phyloP scores from a whole-genome alignment of 2,888 invertebrate genomes.

The Nematopogon swammerdamellus region DNA sequence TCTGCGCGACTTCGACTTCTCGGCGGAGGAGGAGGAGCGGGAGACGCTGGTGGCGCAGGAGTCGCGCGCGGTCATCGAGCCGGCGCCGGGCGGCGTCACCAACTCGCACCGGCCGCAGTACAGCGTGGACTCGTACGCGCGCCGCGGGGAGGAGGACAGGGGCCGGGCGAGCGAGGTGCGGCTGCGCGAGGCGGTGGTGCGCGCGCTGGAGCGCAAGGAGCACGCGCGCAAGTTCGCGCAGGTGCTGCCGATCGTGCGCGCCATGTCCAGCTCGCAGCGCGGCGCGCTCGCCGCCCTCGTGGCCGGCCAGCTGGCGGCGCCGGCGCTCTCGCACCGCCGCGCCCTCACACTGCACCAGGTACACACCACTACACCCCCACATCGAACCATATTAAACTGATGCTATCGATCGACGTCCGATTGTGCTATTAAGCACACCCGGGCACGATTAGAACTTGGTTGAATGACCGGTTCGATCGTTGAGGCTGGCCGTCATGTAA shows the following conservation, averaged over 20 bases:
- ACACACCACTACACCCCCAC: constrained; percentile 8
- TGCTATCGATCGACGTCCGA: too few relatives aligned
- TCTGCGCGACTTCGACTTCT: constrained; percentile 31
- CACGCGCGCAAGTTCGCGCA: constrained; percentile 60
- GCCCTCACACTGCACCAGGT: constrained; percentile 58
- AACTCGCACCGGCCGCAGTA: constrained; percentile 48
- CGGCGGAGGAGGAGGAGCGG: constrained; percentile 21
- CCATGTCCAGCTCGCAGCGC: constrained; percentile 60
- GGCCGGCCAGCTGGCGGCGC: constrained; percentile 57
- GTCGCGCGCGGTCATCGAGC: constrained; percentile 35
- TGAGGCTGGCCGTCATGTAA: too few relatives aligned
- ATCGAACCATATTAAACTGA: too few relatives aligned
- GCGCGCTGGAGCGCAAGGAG: constrained; percentile 56
- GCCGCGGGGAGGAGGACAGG: constrained; percentile 10
- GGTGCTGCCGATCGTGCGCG: constrained; percentile 62
- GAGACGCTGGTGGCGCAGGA: constrained; percentile 48
- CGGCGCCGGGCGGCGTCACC: constrained; percentile 30
- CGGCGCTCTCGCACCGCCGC: constrained; percentile 47
- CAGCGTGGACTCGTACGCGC: constrained; percentile 37
- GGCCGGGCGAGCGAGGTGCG: constrained; percentile 38
- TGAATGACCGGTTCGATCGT: too few relatives aligned
- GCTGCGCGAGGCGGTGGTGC: constrained; percentile 50
- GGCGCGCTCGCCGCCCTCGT: constrained; percentile 61
- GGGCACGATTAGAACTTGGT: too few relatives aligned
- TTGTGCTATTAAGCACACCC: too few relatives aligned